Evolutionary conservation across 2,888 invertebrate species (phyloP).

Genomic region (Malthinus seriepunctatus): DNA sequence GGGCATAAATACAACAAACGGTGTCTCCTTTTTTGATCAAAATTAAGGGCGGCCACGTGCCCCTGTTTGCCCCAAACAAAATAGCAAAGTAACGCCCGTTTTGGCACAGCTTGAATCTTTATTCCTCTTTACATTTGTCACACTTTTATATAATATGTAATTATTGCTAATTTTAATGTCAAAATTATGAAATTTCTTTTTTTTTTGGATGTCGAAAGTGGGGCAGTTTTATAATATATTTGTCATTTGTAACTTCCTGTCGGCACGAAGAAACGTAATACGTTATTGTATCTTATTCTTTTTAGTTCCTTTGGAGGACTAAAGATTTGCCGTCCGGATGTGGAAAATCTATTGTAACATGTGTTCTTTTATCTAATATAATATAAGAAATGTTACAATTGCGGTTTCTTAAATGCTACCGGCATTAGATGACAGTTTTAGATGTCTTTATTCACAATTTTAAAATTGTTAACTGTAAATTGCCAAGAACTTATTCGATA

Average conservation of each 20-base stretch:
- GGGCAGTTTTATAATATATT: slow-evolving; percentile 23
- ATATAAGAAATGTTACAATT: slow-evolving; percentile 39
- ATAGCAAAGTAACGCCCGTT: slow-evolving; percentile 30
- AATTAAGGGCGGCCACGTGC: slow-evolving; percentile 33
- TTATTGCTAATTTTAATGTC: slow-evolving; percentile 35
- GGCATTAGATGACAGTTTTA: slow-evolving; percentile 27
- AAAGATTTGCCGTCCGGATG: slow-evolving; percentile 27
- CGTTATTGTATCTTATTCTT: slow-evolving; percentile 25
- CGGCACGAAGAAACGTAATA: slow-evolving; percentile 25
- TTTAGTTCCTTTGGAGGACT: slow-evolving; percentile 18
- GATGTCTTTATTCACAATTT: slow-evolving; percentile 14
- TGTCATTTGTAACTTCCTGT: slow-evolving; percentile 29
- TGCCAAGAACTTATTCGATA: background rate
- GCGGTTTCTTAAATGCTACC: slow-evolving; percentile 39
- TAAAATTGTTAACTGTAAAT: slow-evolving; percentile 4
- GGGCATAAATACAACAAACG: slow-evolving; percentile 11
- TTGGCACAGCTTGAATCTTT: slow-evolving; percentile 28
- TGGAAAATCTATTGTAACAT: slow-evolving; percentile 30
- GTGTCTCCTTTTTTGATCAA: slow-evolving; percentile 18
- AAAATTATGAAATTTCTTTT: slow-evolving; percentile 11
- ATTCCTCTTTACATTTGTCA: slow-evolving; percentile 11
- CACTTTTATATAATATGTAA: slow-evolving; percentile 26
- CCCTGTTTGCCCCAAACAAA: slow-evolving; percentile 36
- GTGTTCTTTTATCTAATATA: slow-evolving; percentile 20
- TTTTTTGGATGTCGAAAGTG: background rate